phyloP scores from a whole-genome alignment of 2,797 vertebrate species.

The Pangasius djambal region DNA sequence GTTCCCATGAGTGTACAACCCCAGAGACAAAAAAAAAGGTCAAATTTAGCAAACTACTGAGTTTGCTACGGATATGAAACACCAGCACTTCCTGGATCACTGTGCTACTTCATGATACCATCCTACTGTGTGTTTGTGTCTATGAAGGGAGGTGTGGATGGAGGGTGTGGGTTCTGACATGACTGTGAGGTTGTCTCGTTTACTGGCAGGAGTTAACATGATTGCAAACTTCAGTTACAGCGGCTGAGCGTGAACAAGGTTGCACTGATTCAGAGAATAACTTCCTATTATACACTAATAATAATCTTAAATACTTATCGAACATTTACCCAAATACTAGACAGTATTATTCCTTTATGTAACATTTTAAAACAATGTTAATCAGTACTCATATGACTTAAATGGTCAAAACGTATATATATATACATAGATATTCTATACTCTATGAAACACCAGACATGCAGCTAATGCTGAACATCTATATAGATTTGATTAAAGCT shows the following conservation, averaged over 20 bases:
- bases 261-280: constrained; percentile 61
- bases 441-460: constrained; percentile 15
- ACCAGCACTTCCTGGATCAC: not conserved
- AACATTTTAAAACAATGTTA: constrained; percentile 57
- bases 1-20: not conserved
- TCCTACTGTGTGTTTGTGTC: not conserved
- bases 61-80: not conserved
- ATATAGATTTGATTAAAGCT: constrained; percentile 37
- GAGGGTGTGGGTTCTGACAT: not conserved
- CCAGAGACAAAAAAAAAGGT: not conserved
- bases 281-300: constrained; percentile 44
- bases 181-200: not conserved
- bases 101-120: not conserved
- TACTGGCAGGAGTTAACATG: not conserved
- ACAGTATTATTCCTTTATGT: constrained; percentile 68
- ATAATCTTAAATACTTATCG: constrained; percentile 46
- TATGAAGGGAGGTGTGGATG: not conserved
- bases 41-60: not conserved
- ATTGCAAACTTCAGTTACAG: not conserved
- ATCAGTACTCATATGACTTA: constrained; percentile 35
- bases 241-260: constrained; percentile 45
- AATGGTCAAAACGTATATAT: constrained; percentile 37
- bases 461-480: constrained; percentile 20
- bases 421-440: constrained; percentile 15
- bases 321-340: constrained; percentile 64